Base-by-base conservation (phyloP, 2,888 invertebrate species). In the Pristionchus japonicus region DNA sequence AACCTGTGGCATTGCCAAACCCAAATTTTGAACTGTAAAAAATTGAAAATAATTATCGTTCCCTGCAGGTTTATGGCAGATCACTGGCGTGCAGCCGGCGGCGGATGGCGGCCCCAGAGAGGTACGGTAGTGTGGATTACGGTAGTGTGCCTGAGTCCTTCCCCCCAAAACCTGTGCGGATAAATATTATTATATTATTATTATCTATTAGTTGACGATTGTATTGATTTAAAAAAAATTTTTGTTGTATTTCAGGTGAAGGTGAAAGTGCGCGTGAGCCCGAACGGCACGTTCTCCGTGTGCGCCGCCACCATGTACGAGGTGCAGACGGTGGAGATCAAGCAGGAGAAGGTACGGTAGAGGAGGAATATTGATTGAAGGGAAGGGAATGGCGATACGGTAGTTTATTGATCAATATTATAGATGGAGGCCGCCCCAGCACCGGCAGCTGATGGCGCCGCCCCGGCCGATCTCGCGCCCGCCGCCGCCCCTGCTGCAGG, bases 251-350 rank as follows among this genome's bases (percentile, higher is more conserved):
- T 80, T 1, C 52, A 92, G 84, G 91, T 93, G 1, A 98, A 98
- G 95, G 97, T 99, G 7, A 99, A 98, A 96, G 97, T 98, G 11
- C 96, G 98, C 92, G 96, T 99, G 88, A 98, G 98, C 95, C 96
- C 97, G 85, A 97, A 99, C 95, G 99, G 99, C 86, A 96, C 98
- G 89, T 96, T 99, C 94, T 96, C 96, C 20, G 96, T 99, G 40
- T 96, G 97, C 20, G 97, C 97, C 87, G 99, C 99, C 7, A 96
- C 97, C 0, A 95, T 97, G 88, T 93, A 94, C 87, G 95, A 95
- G 90, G 94, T 94, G 67, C 90, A 88, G 93, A 67, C 89, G 40
- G 91, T 91, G 23, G 89, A 83, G 40, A 57, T 80, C 80, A 94
- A 95, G 77, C 93, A 92, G 77, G 88, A 87, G 57, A 64, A 77